Percentiles rank a stretch among this genome's conserved stretches.
Evolutionary conservation across 2,888 invertebrate species (phyloP).

Genomic region (Asteroscopus sphinx): DNA sequence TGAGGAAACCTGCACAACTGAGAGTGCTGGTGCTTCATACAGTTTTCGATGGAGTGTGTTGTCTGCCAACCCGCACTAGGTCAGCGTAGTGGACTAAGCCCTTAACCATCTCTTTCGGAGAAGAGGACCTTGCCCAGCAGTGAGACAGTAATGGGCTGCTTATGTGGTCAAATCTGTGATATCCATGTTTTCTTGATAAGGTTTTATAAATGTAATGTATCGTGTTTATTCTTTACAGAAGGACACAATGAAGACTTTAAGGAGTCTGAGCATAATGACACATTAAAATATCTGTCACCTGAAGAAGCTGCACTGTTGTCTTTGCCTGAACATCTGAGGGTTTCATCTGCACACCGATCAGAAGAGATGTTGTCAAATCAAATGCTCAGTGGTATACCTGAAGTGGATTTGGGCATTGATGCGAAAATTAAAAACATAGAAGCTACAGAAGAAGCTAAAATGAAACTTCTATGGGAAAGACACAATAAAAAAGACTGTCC

Average conservation of each 20-base stretch:
- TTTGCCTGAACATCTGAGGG: constrained; percentile 96
- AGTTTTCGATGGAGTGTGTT: too few relatives aligned
- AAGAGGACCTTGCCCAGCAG: too few relatives aligned
- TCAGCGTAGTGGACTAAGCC: too few relatives aligned
- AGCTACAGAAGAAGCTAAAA: constrained; percentile 99
- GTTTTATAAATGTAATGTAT: background rate
- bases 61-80: too few relatives aligned
- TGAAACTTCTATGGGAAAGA: constrained; percentile 96
- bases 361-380: constrained; percentile 99
- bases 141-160: too few relatives aligned
- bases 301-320: constrained; percentile 97
- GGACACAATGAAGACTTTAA: constrained; percentile 79
- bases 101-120: too few relatives aligned
- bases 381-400: constrained; percentile 99
- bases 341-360: constrained; percentile 95
- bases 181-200: background rate
- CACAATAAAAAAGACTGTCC: constrained; percentile 97
- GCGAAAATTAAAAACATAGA: constrained; percentile 99
- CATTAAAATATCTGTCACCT: constrained; percentile 93
- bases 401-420: constrained; percentile 99
- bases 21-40: too few relatives aligned
- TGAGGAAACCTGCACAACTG: too few relatives aligned
- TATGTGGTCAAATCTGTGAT: too few relatives aligned
- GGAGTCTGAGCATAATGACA: constrained; percentile 80
- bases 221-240: constrained; percentile 69